Conservation (phyloP, 2,888 invertebrate genomes). For the Lomographa bimaculata region DNA sequence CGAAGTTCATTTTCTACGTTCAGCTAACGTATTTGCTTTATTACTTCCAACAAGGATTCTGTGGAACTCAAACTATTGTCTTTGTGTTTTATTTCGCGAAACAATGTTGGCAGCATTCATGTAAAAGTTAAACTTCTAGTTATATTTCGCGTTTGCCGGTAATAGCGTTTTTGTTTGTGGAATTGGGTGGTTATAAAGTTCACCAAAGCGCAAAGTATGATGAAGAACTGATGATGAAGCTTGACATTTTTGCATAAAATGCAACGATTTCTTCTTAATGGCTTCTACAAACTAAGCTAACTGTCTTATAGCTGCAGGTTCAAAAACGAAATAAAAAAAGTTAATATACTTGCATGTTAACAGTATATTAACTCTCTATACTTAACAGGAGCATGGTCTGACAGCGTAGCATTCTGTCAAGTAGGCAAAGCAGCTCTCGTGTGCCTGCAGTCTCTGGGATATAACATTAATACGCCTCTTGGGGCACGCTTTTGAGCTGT, state of each 20-base stretch:
- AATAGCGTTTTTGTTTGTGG: neutral
- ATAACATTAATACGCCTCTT: conserved; percentile 40
- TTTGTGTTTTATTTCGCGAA: conserved; percentile 24
- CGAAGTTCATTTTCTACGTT: conserved; percentile 42
- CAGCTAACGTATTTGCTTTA: conserved; percentile 38
- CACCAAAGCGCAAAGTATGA: no score
- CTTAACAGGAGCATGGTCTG: conserved; percentile 11
- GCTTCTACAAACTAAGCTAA: no score
- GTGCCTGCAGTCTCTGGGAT: conserved; percentile 31
- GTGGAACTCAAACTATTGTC: conserved; percentile 23
- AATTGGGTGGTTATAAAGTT: no score
- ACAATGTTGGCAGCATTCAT: conserved; percentile 20
- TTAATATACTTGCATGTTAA: no score
- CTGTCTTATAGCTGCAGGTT: no score
- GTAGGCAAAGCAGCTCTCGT: conserved; percentile 16
- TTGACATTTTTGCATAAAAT: no score
- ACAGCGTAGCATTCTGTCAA: conserved; percentile 20
- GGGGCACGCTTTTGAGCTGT: conserved; percentile 26
- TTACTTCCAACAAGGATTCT: conserved; percentile 29
- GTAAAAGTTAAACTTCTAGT: neutral
- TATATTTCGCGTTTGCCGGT: conserved; percentile 4
- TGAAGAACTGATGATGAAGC: no score
- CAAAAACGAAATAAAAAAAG: no score
- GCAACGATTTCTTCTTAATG: no score
- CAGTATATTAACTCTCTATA: neutral